Percentiles rank a stretch among this genome's conserved stretches.
Evolutionary conservation across 2,888 invertebrate species (phyloP).

Genomic region (Aphidoletes aphidimyza): DNA sequence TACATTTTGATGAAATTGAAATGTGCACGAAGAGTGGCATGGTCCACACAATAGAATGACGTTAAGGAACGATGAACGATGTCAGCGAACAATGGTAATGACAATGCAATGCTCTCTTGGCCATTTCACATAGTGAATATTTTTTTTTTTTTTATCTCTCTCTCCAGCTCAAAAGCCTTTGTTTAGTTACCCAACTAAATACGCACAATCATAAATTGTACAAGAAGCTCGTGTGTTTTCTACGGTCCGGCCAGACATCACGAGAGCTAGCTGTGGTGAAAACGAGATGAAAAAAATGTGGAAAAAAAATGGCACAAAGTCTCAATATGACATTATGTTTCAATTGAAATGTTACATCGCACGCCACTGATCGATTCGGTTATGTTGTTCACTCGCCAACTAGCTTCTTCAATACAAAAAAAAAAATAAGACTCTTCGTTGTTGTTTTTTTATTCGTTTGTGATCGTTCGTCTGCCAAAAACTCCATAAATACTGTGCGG

Average conservation of each 20-base stretch:
- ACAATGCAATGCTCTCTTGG: not conserved
- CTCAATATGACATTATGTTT: not conserved
- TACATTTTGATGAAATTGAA: slow-evolving; percentile 36
- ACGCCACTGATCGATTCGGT: not conserved
- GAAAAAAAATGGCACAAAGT: not conserved
- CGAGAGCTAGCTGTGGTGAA: too few species aligned
- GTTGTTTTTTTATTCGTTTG: not conserved
- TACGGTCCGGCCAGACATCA: too few species aligned
- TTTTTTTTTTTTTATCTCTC: too few species aligned
- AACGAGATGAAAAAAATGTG: not conserved
- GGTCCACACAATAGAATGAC: not conserved
- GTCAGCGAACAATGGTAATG: not conserved
- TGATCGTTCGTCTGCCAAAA: slow-evolving; percentile 29
- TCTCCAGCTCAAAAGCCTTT: not conserved
- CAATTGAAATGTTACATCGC: slow-evolving; percentile 17
- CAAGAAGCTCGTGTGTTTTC: not conserved
- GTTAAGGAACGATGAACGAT: not conserved
- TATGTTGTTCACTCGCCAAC: not conserved
- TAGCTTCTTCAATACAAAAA: not conserved
- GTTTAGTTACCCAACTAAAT: not conserved
- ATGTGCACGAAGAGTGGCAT: too few species aligned
- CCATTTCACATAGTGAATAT: not conserved
- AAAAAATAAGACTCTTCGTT: too few species aligned
- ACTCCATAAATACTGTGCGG: not conserved
- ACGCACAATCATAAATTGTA: not conserved